Evolutionary conservation across 2,888 invertebrate genomes (phyloP).

Genomic region (Caenorhabditis sp.): DNA sequence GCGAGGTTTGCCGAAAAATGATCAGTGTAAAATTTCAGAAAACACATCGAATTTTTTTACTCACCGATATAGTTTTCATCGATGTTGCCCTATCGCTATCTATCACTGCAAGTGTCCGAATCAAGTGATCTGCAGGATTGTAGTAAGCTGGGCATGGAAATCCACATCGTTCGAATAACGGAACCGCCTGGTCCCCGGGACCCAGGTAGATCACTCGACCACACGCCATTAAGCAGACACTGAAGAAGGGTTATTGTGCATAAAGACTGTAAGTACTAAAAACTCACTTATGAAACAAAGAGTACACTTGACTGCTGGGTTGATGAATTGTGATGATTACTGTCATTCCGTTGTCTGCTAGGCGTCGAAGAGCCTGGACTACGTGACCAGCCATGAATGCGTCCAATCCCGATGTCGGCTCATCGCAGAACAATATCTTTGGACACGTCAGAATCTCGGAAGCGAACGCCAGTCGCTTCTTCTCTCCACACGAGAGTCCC

Average conservation of each 20-base stretch:
- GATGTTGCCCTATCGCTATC: slow-evolving; percentile 69
- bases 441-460: slow-evolving; percentile 88
- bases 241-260: slow-evolving; percentile 62
- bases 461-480: slow-evolving; percentile 94
- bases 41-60: no score
- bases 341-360: slow-evolving; percentile 89
- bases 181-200: slow-evolving; percentile 89
- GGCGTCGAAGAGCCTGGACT: slow-evolving; percentile 68
- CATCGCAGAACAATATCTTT: slow-evolving; percentile 85
- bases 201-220: slow-evolving; percentile 92
- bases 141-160: slow-evolving; percentile 82
- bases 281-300: slow-evolving; percentile 89
- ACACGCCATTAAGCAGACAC: slow-evolving; percentile 90
- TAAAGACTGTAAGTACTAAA: not conserved
- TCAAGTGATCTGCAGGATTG: slow-evolving; percentile 84
- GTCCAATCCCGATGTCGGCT: slow-evolving; percentile 85
- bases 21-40: no score
- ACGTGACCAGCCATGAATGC: slow-evolving; percentile 83
- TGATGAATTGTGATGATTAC: slow-evolving; percentile 95
- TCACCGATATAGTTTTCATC: slow-evolving; percentile 70
- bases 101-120: slow-evolving; percentile 80
- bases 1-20: no score
- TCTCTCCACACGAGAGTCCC: slow-evolving; percentile 94
- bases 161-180: slow-evolving; percentile 87
- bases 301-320: slow-evolving; percentile 92